Evolutionary conservation across 2,888 invertebrate genomes (phyloP), one percentile per base, ranked within the genome.

Genomic region (Drosophila multiciliata): DNA sequence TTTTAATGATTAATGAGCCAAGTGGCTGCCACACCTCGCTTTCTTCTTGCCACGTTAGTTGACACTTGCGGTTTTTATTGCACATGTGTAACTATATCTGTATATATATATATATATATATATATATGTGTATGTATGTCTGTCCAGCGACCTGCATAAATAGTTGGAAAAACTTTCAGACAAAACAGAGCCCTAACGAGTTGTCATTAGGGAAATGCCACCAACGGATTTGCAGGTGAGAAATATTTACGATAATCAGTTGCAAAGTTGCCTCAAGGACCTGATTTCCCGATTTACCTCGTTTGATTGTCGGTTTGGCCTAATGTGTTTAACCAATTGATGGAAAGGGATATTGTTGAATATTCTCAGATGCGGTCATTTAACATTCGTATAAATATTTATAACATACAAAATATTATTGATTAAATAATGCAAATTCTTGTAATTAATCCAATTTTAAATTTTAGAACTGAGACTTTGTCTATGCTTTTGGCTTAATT

Each of bases 1-100:
- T 66, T 83, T 86, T 73, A 87, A 87, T 87, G 86, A 87, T 87
- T 87, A 86, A 87, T 86, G 80, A 83, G 80, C 66, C 76, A 66
- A 59, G 66, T 70, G 73, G 69, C 66, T 66, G 52, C 54, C 74
- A 53, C 69, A 66, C 71, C 81, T 55, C 62, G 36, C 59, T 38
- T 55, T 50, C 40, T 61, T 50, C 35, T 38, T 63, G 57, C 57
- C 70, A 52, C 64, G 86, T 80, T 74, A 73, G 85, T 72, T 78
- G 76, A 85, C 85, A 85, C 86, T 79, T 73, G 68, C 50, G 75
- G 70, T 66, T 69, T 69, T 62, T 52, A 61, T 32, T 55, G 33
- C 66, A 50, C 64, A 17, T 49, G 49, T 49, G 26, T 29, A 29
- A 6, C 38, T 49, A 15, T 26, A 23, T 29, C 8, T 35, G 29